Conservation (phyloP, 2,113 vertebrate genomes). For the Dinomys branickii region DNA sequence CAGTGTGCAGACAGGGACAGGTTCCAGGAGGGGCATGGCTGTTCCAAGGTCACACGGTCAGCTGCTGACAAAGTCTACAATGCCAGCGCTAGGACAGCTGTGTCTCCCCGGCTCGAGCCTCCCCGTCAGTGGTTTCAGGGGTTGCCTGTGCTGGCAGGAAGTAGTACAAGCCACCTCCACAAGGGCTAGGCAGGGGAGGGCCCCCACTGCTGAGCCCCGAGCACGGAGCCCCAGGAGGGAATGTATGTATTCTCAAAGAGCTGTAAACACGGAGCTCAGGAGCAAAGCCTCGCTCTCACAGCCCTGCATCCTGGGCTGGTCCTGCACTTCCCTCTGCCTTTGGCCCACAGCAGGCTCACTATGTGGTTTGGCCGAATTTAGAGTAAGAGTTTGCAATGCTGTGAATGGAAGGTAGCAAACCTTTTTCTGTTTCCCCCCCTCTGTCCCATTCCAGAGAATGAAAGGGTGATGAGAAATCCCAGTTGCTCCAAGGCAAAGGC, state of each 20-base stretch:
- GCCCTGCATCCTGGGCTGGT: background rate
- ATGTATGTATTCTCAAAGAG: constrained; percentile 60
- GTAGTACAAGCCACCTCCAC: background rate
- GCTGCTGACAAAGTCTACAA: background rate
- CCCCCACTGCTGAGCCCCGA: constrained; percentile 15
- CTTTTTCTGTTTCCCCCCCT: background rate
- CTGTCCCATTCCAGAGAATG: background rate
- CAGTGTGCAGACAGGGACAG: background rate
- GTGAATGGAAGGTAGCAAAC: background rate
- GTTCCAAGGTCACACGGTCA: background rate
- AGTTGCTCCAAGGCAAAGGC: background rate
- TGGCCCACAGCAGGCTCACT: background rate
- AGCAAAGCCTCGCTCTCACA: constrained; percentile 27
- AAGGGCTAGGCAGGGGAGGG: background rate
- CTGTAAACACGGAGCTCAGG: background rate
- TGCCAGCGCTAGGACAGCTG: background rate
- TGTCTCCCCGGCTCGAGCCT: accelerated
- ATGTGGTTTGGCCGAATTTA: background rate
- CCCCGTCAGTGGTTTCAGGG: background rate
- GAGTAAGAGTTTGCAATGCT: background rate
- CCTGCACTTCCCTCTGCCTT: background rate
- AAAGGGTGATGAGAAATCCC: background rate
- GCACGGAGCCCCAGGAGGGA: background rate
- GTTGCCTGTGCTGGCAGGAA: background rate
- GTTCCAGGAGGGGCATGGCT: background rate